Conservation (phyloP, 2,113 vertebrate genomes). For the Barnardius zonarius region DNA sequence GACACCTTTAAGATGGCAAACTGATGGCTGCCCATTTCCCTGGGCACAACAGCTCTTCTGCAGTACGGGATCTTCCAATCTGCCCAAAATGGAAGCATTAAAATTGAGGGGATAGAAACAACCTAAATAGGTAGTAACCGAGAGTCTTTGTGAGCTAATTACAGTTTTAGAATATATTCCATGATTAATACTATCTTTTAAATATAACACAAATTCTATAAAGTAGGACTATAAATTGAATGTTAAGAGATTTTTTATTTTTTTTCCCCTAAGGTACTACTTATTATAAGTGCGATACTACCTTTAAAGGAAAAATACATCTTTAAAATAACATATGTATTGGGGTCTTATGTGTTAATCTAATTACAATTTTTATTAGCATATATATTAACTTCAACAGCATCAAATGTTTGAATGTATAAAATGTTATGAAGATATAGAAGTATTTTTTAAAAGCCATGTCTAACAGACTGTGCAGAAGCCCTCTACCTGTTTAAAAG, state of each 20-base stretch:
- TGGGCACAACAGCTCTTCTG: not conserved
- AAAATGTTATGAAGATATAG: not conserved
- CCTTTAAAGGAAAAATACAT: not conserved
- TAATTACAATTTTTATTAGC: not conserved
- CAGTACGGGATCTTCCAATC: not conserved
- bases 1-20: not conserved
- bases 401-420: not conserved
- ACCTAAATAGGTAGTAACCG: not conserved
- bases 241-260: not conserved
- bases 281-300: not conserved
- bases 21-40: not conserved
- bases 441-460: not conserved
- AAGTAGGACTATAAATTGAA: not conserved
- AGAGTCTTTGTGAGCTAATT: not conserved
- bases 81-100: not conserved
- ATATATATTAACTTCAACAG: not conserved
- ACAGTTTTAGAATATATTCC: not conserved
- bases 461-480: not conserved
- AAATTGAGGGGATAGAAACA: not conserved
- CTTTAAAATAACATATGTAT: accelerated
- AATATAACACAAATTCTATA: not conserved
- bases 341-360: not conserved
- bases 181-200: not conserved
- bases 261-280: not conserved
- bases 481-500: not conserved